Evolutionary conservation across 2,888 invertebrate genomes (phyloP).

Genomic region (Orgyia antiqua): DNA sequence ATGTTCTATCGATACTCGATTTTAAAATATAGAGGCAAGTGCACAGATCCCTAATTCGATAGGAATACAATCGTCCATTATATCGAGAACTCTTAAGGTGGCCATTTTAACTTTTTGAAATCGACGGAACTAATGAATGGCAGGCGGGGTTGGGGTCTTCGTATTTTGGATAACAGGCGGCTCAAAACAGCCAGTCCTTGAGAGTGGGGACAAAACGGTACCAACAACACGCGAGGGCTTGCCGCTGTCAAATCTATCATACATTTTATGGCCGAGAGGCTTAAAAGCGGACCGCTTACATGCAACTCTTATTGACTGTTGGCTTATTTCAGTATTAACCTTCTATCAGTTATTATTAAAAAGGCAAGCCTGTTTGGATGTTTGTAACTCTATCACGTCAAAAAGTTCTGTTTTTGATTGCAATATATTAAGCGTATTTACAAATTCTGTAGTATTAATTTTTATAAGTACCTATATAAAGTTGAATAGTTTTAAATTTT

Average conservation of each 20-base stretch:
- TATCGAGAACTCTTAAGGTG: slow-evolving; percentile 35
- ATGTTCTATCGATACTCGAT: slow-evolving; percentile 57
- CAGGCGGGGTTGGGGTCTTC: slow-evolving; percentile 39
- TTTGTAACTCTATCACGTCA: too few relatives aligned
- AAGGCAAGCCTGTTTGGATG: too few relatives aligned
- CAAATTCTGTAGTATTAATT: too few relatives aligned
- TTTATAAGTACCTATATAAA: too few relatives aligned
- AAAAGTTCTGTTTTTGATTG: too few relatives aligned
- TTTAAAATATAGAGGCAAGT: slow-evolving; percentile 68
- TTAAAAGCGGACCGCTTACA: slow-evolving; percentile 63
- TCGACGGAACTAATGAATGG: slow-evolving; percentile 22
- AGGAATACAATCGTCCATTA: slow-evolving; percentile 49
- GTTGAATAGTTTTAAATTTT: too few relatives aligned
- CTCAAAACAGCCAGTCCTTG: slow-evolving; percentile 60
- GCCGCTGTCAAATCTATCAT: slow-evolving; percentile 69
- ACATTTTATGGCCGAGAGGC: slow-evolving; percentile 65
- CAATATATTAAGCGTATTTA: too few relatives aligned
- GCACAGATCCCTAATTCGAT: slow-evolving; percentile 66
- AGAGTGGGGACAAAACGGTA: slow-evolving; percentile 67
- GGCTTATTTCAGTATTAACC: slow-evolving; percentile 31
- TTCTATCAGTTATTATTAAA: too few relatives aligned
- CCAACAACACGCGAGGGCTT: slow-evolving; percentile 64
- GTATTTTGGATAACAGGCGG: slow-evolving; percentile 38
- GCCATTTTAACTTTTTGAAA: slow-evolving; percentile 30
- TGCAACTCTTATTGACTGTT: slow-evolving; percentile 51